Evolutionary conservation across 2,888 invertebrate genomes (phyloP), one percentile per base, ranked within the genome.

Genomic region (Calameuta pallipes): DNA sequence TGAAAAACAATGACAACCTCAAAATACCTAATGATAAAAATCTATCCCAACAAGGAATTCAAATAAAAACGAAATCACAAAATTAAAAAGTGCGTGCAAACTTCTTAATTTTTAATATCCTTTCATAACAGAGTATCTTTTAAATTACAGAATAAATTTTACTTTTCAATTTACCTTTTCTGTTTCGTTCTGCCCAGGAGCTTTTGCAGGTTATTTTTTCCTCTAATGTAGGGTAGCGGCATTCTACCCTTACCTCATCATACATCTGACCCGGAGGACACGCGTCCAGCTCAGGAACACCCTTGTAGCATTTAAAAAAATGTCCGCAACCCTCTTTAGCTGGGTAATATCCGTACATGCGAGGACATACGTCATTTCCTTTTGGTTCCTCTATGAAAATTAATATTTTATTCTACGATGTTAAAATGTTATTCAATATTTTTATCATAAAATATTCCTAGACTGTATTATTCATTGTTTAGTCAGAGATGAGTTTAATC

Each of bases 221-320:
- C 30, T 82, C 82, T 11, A 79, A 77, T 34, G 82, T 83, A 11
- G 82, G 81, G 1, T 73, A 73, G 15, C 85, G 81, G 74, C 86
- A 86, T 6, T 80, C 68, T 71, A 85, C 84, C 12, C 76, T 77
- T 30, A 76, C 73, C 37, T 84, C 83, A 69, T 86, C 85, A 36
- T 84, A 86, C 70, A 83, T 80, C 23, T 83, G 79, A 9, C 80
- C 80, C 31, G 77, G 41, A 15, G 82, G 74, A 77, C 86, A 86
- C 23, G 77, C 77, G 36, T 84, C 84, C 12, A 80, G 76, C 12
- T 81, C 70, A 2, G 84, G 84, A 6, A 83, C 82, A n/a, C 85
- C 84, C 37, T 86, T 86, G 35, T 80, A 79, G 73, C 86, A 86
- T 76, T 82, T 83, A 78, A 81, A 82, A 75, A 81, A 86, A 33